Conservation (phyloP, 2,888 invertebrate species). For the Pachycephus smyrnensis region DNA sequence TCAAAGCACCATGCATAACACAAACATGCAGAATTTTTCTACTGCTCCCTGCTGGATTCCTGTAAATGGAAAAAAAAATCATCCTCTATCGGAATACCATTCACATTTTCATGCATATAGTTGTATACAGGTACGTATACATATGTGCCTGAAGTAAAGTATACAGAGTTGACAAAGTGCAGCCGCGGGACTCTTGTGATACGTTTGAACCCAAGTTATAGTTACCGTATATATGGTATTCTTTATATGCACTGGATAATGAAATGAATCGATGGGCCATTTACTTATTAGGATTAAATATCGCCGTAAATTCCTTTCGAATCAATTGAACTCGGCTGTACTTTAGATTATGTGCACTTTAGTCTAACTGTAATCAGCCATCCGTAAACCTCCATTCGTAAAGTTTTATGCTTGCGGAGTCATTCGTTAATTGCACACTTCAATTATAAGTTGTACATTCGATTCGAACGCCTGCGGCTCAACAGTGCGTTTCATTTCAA, state of each 20-base stretch:
- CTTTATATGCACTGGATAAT: not conserved
- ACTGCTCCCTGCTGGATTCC: not conserved
- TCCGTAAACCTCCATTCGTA: not conserved
- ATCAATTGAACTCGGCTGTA: not conserved
- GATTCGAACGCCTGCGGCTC: not conserved
- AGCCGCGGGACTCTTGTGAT: no score
- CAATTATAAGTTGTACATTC: not conserved
- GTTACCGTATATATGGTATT: not conserved
- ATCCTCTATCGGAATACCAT: no score
- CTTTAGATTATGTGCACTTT: not conserved
- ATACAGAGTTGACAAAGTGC: no score
- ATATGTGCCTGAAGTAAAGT: no score
- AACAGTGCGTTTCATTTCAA: not conserved
- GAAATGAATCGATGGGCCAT: not conserved
- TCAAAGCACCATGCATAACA: not conserved
- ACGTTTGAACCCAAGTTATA: no score
- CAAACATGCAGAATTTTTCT: not conserved
- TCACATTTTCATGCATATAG: no score
- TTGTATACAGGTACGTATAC: no score
- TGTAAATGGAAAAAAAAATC: no score
- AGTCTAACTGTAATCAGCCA: not conserved
- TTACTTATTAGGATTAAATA: not conserved
- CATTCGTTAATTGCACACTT: not conserved
- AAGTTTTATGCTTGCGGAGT: not conserved
- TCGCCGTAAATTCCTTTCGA: not conserved